phyloP scores from a whole-genome alignment of 1,140 invertebrate species.

The Caenorhabditis briggsae region DNA sequence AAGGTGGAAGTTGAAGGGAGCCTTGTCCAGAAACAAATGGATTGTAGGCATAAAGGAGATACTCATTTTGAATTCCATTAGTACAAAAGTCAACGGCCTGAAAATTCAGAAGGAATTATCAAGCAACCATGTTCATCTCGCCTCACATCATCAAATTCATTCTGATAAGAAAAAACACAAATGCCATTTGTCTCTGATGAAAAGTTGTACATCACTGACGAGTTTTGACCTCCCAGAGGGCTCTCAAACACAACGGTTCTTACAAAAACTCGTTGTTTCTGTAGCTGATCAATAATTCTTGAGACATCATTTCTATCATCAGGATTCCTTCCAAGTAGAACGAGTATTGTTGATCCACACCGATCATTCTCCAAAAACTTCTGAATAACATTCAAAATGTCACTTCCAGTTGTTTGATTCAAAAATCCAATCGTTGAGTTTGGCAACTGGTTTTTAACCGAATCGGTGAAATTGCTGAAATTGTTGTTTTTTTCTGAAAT shows the following conservation, averaged over 20 bases:
- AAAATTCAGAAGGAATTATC: background rate
- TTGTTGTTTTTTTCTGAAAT: background rate
- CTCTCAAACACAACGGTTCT: background rate
- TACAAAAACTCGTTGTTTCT: background rate
- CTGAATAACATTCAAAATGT: conserved; percentile 12
- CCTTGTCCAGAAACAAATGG: background rate
- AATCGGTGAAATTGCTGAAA: background rate
- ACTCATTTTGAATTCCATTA: background rate
- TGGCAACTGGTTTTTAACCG: background rate
- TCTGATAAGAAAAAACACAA: background rate
- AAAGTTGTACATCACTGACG: background rate
- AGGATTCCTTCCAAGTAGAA: background rate
- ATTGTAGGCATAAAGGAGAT: background rate
- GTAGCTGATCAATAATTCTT: background rate
- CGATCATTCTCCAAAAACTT: background rate
- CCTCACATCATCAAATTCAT: background rate
- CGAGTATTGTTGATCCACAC: conserved; percentile 11
- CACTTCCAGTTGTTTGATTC: background rate
- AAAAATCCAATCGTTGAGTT: background rate
- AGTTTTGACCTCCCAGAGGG: background rate
- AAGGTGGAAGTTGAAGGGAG: background rate
- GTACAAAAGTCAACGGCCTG: background rate
- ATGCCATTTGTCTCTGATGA: background rate
- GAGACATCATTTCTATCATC: background rate
- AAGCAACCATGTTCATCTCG: too few species aligned